Evolutionary conservation across 2,888 invertebrate species (phyloP).

Genomic region (Philaethria dido): DNA sequence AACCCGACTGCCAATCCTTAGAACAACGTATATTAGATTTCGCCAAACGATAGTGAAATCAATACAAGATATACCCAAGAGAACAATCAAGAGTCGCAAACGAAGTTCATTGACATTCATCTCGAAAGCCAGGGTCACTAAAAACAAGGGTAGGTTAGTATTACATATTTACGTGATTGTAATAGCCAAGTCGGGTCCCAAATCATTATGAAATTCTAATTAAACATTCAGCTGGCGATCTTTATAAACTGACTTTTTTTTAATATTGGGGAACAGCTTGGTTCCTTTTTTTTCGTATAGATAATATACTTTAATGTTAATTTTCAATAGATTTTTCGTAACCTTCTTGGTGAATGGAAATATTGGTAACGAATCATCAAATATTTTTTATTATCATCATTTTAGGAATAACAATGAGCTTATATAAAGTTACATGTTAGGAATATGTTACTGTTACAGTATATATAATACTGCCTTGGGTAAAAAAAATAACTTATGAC

Average conservation of each 20-base stretch:
- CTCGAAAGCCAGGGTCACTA: slow-evolving; percentile 40
- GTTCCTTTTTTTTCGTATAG: too few species aligned
- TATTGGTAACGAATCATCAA: background rate
- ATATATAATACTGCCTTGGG: too few species aligned
- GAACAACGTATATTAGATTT: slow-evolving; percentile 32
- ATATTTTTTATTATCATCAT: too few species aligned
- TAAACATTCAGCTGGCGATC: slow-evolving; percentile 57
- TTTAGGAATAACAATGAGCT: background rate
- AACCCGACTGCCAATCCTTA: slow-evolving; percentile 5
- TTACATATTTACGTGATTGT: slow-evolving; percentile 62
- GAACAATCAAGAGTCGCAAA: slow-evolving; percentile 33
- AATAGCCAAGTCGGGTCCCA: slow-evolving; percentile 54
- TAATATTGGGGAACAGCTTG: slow-evolving; percentile 10
- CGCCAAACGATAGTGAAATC: slow-evolving; percentile 32
- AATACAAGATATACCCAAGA: slow-evolving; percentile 34
- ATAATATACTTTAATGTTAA: background rate
- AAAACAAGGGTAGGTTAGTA: slow-evolving; percentile 48
- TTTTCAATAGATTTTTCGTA: background rate
- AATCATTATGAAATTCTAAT: slow-evolving; percentile 63
- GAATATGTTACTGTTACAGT: too few species aligned
- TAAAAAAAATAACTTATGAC: too few species aligned
- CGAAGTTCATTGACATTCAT: slow-evolving; percentile 39
- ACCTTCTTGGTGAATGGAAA: background rate
- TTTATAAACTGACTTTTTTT: slow-evolving; percentile 40
- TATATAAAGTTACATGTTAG: background rate